Conservation (phyloP, 2,888 invertebrate genomes). For the Lypha dubia region DNA sequence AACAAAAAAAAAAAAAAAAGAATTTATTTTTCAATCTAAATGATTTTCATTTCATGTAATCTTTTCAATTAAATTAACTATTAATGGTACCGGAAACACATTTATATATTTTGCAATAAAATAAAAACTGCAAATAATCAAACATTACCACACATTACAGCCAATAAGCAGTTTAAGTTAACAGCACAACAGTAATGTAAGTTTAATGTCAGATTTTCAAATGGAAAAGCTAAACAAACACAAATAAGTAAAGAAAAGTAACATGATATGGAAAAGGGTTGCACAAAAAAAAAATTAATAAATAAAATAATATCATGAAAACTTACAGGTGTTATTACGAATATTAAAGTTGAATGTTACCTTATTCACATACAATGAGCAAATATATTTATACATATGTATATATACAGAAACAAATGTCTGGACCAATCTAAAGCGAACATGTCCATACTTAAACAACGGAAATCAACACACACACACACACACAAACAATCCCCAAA, state of each 20-base stretch:
- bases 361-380: constrained; percentile 34
- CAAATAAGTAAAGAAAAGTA: constrained; percentile 41
- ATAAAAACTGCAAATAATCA: constrained; percentile 56
- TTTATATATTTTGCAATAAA: constrained; percentile 38
- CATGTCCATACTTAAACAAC: constrained; percentile 71
- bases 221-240: constrained; percentile 48
- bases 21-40: constrained; percentile 28
- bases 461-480: constrained; percentile 72
- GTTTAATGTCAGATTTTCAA: constrained; percentile 61
- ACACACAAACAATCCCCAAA: constrained; percentile 66
- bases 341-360: constrained; percentile 51
- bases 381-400: neutral
- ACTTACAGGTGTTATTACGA: constrained; percentile 54
- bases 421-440: constrained; percentile 48
- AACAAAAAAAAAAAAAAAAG: constrained; percentile 10
- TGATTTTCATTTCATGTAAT: constrained; percentile 38
- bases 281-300: neutral
- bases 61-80: constrained; percentile 68
- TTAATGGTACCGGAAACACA: constrained; percentile 63
- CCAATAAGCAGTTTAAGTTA: constrained; percentile 66
- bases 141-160: constrained; percentile 67
- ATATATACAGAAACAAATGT: constrained; percentile 11
- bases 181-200: constrained; percentile 54
- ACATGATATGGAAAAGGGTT: constrained; percentile 47
- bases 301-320: neutral